Base-by-base conservation (phyloP, 2,797 vertebrate species). In the Sebastes steindachneri region DNA sequence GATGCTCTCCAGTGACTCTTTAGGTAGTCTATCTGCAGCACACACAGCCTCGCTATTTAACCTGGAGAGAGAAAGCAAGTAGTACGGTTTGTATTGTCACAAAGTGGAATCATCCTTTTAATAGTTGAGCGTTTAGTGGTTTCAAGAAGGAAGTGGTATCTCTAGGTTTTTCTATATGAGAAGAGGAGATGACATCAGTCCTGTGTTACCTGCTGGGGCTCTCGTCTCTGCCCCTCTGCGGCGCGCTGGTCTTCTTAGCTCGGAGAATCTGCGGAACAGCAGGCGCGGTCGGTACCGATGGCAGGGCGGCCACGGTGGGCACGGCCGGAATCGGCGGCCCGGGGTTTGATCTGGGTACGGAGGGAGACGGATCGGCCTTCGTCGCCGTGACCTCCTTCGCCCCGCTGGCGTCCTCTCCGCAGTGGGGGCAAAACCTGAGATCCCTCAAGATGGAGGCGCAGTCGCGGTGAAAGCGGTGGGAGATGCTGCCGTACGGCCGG, bases 401-500 rank as follows among this genome's bases (percentile, higher is more conserved):
- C 82, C 97, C 96, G 37, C 95, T 94, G 86, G 96, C 95, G 26
- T 99, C 97, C 79, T 99, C 98, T 26, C 98, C 98, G 0, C 98
- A 99, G 92, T 99, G 98, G 4, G 98, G 98, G 82, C 98, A 99
- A 93, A 97, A 99, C 88, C 96, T 96, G 73, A 87, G 92, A 26
- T 97, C 95, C 23, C 96, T 97, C 86, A 98, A 91, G 63, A 97
- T 94, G 58, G 98, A 98, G 88, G 97, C 97, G 64, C 98, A 99
- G 89, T 92, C 95, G 11, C 94, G 95, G 93, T 99, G 98, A 88
- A 99, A 99, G 19, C 98, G 97, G 90, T 99, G 98, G 4, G 98
- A 99, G 89, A 99, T 96, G 94, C 94, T 97, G 86, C 96, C 96
- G 70, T 99, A 97, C 0, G 98, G 98, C 84, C 97, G 96, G 89